Evolutionary conservation across 2,113 vertebrate genomes (phyloP), one percentile per base, ranked within the genome.

Genomic region (Mystacornis crossleyi): DNA sequence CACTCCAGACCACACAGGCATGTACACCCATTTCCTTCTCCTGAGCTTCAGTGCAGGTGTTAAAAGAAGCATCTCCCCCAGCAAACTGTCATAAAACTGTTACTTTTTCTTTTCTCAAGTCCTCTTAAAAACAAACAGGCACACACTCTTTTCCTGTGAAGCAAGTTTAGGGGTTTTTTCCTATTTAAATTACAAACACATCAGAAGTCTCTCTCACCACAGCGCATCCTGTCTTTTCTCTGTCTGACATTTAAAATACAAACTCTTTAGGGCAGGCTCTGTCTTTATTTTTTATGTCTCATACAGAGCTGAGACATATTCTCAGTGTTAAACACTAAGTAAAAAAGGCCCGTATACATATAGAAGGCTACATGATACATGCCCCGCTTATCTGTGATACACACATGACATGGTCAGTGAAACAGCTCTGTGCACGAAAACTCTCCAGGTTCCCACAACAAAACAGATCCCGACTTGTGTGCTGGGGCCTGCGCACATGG

Each of bases 161-260:
- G 92, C 58, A 87, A 89, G 53, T 92, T 94, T 74, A 83, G 80
- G 80, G 18, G 11, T 73, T 95, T 81, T 84, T 89, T 89, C 81
- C 86, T 95, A 81, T 93, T 94, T 96, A 84, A 96, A 93, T 91
- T 74, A 94, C 86, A 93, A 97, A 89, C 77, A 90, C 81, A 81
- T 95, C 89, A 92, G 86, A 95, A 91, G 87, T 93, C 80, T 92
- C 60, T 86, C 91, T 95, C 73, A 81, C 95, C 95, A 86, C 95
- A 95, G 77, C 0, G 18, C 93, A 97, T 96, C 93, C 95, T 96
- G 93, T 92, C 93, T 97, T 95, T 89, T 92, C 75, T 92, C 93
- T 48, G n/a, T 55, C 93, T 96, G 94, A 96, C 95, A 92, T 97
- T 95, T 95, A 86, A 40, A 96, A 57, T 31, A 91, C 83, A 96